A percentile compares a stretch with the other conserved stretches of the same genome.
These are phyloP conservation scores for Xanthia icteritia DNA, from an alignment of 2,888 invertebrate genomes.

Conservation along the genomic window DNA sequence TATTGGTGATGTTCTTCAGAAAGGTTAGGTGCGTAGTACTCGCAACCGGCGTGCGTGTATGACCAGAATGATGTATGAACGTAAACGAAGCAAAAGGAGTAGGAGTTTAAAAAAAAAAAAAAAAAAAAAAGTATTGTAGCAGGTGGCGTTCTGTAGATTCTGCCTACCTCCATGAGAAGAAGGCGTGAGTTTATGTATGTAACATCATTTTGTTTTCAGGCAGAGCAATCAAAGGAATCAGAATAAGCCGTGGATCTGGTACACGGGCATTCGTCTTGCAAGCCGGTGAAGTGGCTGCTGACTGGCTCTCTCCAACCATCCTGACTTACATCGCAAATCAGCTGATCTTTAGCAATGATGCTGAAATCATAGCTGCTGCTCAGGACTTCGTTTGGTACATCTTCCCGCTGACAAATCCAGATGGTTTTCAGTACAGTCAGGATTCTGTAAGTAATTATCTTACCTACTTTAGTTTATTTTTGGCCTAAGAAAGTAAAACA, in stretches of 20 bases:
- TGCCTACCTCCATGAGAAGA: neutral
- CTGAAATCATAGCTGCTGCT: constrained; percentile 85
- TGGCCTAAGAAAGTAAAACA: neutral
- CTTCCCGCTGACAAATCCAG: constrained; percentile 94
- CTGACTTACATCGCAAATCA: constrained; percentile 91
- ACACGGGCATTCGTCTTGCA: constrained; percentile 79
- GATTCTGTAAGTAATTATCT: constrained; percentile 81
- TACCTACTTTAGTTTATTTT: neutral
- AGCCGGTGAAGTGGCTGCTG: constrained; percentile 93
- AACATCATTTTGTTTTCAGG: constrained; percentile 70
- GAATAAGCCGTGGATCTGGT: constrained; percentile 78
- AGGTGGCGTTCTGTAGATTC: neutral
- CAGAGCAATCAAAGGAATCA: constrained; percentile 86
- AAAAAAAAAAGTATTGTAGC: neutral
- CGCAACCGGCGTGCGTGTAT: neutral
- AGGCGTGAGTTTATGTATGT: neutral
- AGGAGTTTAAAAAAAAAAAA: no score
- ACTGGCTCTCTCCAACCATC: constrained; percentile 93
- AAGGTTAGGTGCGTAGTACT: neutral
- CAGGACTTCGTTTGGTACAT: constrained; percentile 93
- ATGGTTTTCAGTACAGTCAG: constrained; percentile 93
- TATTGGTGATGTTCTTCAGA: neutral
- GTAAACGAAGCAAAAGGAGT: neutral
- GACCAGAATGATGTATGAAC: neutral
- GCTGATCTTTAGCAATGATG: constrained; percentile 89